Percentiles rank a stretch among this genome's conserved stretches.
These are phyloP conservation scores for Halocynthia aurantium DNA, from an alignment of 23 tunicate genomes.

Conservation along the genomic window DNA sequence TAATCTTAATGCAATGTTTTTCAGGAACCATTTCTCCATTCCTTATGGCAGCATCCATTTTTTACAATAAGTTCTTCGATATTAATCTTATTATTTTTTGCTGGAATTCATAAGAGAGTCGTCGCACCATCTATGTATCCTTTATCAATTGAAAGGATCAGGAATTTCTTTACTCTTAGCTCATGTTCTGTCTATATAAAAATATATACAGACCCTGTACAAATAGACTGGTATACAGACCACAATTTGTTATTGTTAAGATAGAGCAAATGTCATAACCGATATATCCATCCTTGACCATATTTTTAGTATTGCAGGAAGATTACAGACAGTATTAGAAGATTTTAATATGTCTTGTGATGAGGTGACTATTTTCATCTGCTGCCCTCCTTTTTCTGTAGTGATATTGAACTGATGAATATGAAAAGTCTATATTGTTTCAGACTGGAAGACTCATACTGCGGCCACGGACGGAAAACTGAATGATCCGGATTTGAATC, in stretches of 20 bases:
- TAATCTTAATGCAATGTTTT: slow-evolving; percentile 4
- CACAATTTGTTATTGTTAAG: too few relatives aligned
- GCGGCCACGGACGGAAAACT: slow-evolving; percentile 77
- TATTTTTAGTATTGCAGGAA: slow-evolving; percentile 75
- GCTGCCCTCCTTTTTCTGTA: not conserved
- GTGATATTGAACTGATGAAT: too few relatives aligned
- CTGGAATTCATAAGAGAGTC: slow-evolving; percentile 83
- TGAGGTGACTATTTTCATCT: slow-evolving; percentile 38
- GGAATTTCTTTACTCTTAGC: too few relatives aligned
- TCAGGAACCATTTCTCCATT: slow-evolving; percentile 75
- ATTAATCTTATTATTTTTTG: slow-evolving; percentile 60
- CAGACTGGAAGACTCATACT: slow-evolving; percentile 77
- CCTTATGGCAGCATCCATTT: slow-evolving; percentile 85
- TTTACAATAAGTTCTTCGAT: slow-evolving; percentile 70
- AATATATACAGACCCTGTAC: too few relatives aligned
- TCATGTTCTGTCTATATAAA: too few relatives aligned
- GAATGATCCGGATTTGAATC: not conserved
- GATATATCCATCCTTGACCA: too few relatives aligned
- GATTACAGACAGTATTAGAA: slow-evolving; percentile 85
- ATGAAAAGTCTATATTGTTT: not conserved
- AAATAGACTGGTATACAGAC: too few relatives aligned
- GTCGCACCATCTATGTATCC: slow-evolving; percentile 91
- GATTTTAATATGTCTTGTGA: slow-evolving; percentile 97
- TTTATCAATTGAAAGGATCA: too few relatives aligned
- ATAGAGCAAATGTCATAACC: too few relatives aligned